phyloP scores from a whole-genome alignment of 2,113 vertebrate species.

The Sakesphorus luctuosus region DNA sequence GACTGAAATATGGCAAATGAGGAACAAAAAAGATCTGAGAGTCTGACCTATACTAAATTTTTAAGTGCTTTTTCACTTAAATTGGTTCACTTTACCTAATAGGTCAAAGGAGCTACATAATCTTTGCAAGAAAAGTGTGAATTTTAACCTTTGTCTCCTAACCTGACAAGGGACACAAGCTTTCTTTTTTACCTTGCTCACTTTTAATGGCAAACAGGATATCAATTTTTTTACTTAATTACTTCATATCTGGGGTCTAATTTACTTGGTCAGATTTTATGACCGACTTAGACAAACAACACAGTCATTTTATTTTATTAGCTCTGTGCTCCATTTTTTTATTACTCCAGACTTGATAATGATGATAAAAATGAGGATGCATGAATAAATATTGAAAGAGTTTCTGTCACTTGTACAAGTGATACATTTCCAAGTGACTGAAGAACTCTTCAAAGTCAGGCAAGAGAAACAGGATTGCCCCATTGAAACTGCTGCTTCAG shows the following conservation, averaged over 20 bases:
- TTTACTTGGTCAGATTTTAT: constrained; percentile 50
- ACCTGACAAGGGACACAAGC: background rate
- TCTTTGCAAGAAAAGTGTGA: background rate
- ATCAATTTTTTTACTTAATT: constrained; percentile 51
- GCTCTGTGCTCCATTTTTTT: constrained; percentile 43
- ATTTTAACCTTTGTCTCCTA: background rate
- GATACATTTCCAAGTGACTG: background rate
- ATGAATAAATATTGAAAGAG: constrained; percentile 30
- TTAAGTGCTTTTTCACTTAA: background rate
- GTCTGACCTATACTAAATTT: background rate
- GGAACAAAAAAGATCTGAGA: background rate
- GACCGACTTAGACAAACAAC: constrained; percentile 47
- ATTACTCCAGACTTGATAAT: constrained; percentile 35
- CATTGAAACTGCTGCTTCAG: background rate
- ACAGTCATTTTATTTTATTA: constrained; percentile 68
- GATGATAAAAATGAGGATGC: constrained; percentile 24
- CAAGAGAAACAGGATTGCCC: background rate
- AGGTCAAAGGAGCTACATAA: constrained; percentile 6
- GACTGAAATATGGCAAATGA: background rate
- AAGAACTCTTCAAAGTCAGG: background rate
- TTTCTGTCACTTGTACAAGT: constrained; percentile 4
- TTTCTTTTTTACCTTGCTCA: background rate
- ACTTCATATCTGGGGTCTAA: constrained; percentile 28
- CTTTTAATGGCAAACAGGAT: constrained; percentile 24
- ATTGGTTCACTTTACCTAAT: background rate